These are phyloP conservation scores for Illadopsis cleaveri DNA, from an alignment of 2,113 vertebrate genomes.

Conservation along the genomic window DNA sequence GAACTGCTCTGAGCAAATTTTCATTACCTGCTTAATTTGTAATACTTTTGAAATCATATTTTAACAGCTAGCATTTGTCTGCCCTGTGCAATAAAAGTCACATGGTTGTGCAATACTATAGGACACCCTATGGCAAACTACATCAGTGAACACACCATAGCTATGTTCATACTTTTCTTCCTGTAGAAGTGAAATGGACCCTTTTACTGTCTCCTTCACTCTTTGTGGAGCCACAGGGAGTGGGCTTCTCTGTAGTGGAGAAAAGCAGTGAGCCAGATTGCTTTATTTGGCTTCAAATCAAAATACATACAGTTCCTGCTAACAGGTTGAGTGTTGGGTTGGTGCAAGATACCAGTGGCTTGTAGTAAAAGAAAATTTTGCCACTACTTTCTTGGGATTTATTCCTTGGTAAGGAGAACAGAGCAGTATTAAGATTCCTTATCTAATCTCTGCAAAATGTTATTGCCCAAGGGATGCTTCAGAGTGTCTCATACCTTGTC, in stretches of 20 bases:
- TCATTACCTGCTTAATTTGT: neutral
- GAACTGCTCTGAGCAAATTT: neutral
- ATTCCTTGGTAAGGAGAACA: neutral
- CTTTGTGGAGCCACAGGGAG: neutral
- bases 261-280: neutral
- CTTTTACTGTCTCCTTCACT: neutral
- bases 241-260: neutral
- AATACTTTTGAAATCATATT: neutral
- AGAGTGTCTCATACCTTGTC: neutral
- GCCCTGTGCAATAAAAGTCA: neutral
- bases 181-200: neutral
- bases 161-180: neutral
- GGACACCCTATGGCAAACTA: neutral
- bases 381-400: neutral
- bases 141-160: neutral
- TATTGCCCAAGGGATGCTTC: neutral
- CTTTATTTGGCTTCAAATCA: neutral
- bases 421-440: neutral
- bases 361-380: neutral
- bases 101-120: neutral
- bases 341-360: neutral
- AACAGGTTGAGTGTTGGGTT: neutral
- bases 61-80: neutral
- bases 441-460: neutral
- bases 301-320: neutral